A percentile compares a stretch with the other conserved stretches of the same genome.
Evolutionary conservation across 2,888 invertebrate genomes (phyloP).

Genomic region (Amiota mariae): DNA sequence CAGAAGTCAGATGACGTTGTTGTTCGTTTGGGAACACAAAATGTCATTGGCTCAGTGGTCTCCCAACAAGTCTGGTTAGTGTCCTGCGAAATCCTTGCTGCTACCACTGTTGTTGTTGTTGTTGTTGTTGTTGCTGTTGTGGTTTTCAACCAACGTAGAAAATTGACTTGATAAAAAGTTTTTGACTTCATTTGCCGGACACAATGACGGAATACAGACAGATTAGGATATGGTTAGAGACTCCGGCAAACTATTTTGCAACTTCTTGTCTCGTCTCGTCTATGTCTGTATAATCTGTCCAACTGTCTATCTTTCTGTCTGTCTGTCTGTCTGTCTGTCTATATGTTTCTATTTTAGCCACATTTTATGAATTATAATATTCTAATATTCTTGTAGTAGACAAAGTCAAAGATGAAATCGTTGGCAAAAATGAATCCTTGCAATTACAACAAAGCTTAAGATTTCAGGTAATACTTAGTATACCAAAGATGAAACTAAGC

Average conservation of each 20-base stretch:
- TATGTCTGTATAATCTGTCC: too few relatives aligned
- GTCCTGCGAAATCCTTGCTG: slow-evolving; percentile 45
- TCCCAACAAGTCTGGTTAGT: slow-evolving; percentile 5
- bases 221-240: background rate
- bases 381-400: slow-evolving; percentile 39
- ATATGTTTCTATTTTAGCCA: slow-evolving; percentile 33
- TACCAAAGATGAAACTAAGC: background rate
- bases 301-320: background rate
- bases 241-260: slow-evolving; percentile 21
- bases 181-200: slow-evolving; percentile 50
- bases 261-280: background rate
- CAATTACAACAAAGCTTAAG: slow-evolving; percentile 1
- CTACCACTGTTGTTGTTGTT: slow-evolving; percentile 30
- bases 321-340: background rate
- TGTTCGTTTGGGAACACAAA: too few relatives aligned
- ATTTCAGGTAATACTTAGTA: background rate
- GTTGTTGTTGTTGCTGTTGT: slow-evolving; percentile 41
- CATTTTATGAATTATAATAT: slow-evolving; percentile 63
- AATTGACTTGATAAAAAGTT: slow-evolving; percentile 65
- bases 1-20: slow-evolving; percentile 2
- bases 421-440: slow-evolving; percentile 26
- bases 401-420: background rate
- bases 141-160: slow-evolving; percentile 60
- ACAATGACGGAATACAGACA: background rate
- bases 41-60: slow-evolving; percentile 57